Percentiles rank a stretch among this genome's conserved stretches.
These are phyloP conservation scores for Zaprionus ghesquierei DNA, from an alignment of 1,140 invertebrate species.

Conservation along the genomic window DNA sequence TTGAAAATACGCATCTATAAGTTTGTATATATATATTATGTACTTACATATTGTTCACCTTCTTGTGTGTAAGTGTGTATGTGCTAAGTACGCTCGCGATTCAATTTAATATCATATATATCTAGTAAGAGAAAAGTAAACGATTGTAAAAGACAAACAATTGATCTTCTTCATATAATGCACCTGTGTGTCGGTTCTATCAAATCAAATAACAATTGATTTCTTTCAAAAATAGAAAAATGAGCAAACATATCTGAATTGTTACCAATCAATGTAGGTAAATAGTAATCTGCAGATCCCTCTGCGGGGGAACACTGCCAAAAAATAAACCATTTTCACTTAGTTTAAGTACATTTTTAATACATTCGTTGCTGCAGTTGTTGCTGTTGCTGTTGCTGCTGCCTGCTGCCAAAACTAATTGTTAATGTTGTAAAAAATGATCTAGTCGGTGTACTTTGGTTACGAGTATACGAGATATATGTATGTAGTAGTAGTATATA, in stretches of 20 bases:
- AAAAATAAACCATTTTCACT: constrained; percentile 28
- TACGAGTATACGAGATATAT: constrained; percentile 44
- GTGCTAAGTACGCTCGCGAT: constrained; percentile 57
- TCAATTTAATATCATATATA: constrained; percentile 30
- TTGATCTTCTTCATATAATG: constrained; percentile 17
- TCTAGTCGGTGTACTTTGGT: constrained; percentile 18
- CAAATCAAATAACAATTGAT: constrained; percentile 70
- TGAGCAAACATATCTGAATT: constrained; percentile 52
- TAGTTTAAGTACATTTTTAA: constrained; percentile 66
- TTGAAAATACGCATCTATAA: constrained; percentile 76
- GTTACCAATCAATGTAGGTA: not conserved
- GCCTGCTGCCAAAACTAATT: not conserved
- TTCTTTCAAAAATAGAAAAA: constrained; percentile 48
- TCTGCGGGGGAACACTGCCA: not conserved
- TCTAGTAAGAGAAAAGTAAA: constrained; percentile 27
- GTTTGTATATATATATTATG: constrained; percentile 43
- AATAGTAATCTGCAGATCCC: not conserved
- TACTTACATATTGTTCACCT: constrained; percentile 52
- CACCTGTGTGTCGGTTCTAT: constrained; percentile 31
- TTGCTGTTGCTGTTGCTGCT: constrained; percentile 27
- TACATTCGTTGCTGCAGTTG: constrained; percentile 59
- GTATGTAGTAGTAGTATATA: constrained; percentile 39
- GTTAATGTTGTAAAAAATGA: constrained; percentile 19
- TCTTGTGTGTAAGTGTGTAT: no score
- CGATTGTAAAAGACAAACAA: constrained; percentile 22